These are phyloP conservation scores for Anas capensis DNA, from an alignment of 2,797 vertebrate species.

Conservation along the genomic window DNA sequence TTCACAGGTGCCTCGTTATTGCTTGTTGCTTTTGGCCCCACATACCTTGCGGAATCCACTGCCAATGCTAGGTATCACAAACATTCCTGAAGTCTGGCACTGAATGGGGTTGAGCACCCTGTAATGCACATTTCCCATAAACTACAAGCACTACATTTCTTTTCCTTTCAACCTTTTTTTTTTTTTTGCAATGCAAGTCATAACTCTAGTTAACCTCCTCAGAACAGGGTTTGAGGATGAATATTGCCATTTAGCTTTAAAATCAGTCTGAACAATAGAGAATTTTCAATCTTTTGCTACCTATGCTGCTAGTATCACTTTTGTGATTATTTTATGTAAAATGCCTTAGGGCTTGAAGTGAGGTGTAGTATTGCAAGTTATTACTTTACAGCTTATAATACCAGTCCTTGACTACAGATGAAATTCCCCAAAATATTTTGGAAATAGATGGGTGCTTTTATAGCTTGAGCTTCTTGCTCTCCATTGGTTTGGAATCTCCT, in stretches of 20 bases:
- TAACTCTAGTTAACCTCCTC: neutral
- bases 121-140: neutral
- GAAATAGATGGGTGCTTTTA: neutral
- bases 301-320: neutral
- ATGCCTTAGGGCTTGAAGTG: neutral
- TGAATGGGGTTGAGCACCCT: neutral
- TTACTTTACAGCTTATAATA: neutral
- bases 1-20: accelerated
- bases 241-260: neutral
- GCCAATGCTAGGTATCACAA: neutral
- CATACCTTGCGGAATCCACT: neutral
- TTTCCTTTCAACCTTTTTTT: neutral
- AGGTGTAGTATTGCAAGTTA: neutral
- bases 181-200: neutral
- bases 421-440: neutral
- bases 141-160: accelerated
- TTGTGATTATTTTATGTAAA: neutral
- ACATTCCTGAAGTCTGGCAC: neutral
- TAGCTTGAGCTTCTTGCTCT: neutral
- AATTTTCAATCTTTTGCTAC: neutral
- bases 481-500: neutral
- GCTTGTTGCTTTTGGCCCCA: neutral
- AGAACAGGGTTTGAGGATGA: neutral
- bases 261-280: neutral
- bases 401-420: neutral